A percentile compares a stretch with the other conserved stretches of the same genome.
These are phyloP conservation scores for Blastomussa wellsi DNA, from an alignment of 92 coral and sea anemone species.

Conservation along the genomic window DNA sequence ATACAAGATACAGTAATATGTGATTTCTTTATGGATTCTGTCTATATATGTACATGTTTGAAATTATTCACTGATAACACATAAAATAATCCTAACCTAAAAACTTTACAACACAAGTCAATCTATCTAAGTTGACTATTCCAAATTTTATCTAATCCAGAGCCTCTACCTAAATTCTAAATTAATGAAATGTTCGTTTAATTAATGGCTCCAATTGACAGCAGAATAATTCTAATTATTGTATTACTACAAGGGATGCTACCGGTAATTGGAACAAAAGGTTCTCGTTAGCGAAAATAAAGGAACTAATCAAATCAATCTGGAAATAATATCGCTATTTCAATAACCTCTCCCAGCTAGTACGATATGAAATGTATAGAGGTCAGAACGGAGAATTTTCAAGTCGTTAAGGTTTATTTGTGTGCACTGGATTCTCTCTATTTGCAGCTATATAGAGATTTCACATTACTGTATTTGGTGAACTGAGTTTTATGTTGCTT, in stretches of 20 bases:
- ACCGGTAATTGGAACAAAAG: too few relatives aligned
- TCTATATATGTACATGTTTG: constrained; percentile 5
- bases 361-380: not conserved
- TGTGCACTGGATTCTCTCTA: not conserved
- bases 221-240: not conserved
- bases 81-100: not conserved
- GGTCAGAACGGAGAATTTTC: not conserved
- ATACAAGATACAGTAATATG: not conserved
- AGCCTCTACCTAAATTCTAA: not conserved
- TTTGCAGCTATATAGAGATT: not conserved
- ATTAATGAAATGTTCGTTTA: not conserved
- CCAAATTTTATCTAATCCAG: not conserved
- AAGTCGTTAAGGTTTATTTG: not conserved
- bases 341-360: not conserved
- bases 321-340: not conserved
- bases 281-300: too few relatives aligned
- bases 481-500: not conserved
- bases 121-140: not conserved
- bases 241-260: too few relatives aligned
- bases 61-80: not conserved
- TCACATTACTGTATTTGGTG: not conserved
- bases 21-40: not conserved
- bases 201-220: not conserved
- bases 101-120: not conserved
- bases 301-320: not conserved